Evolutionary conservation across 64 coral and sea anemone species (phyloP).

Genomic region (Hydrozoanthus tunicans): DNA sequence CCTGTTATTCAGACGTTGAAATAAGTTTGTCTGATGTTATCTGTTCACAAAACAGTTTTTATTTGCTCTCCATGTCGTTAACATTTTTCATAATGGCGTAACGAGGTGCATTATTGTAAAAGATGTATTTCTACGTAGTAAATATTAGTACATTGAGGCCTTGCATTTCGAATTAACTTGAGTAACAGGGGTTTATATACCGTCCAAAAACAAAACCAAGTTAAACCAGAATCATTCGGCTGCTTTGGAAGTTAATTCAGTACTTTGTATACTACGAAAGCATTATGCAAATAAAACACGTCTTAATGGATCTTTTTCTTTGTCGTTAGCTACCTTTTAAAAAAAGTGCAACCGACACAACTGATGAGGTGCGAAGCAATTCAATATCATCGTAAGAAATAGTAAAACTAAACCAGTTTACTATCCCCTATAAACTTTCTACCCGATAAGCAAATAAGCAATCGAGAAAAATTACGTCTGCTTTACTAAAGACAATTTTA

Average conservation of each 20-base stretch:
- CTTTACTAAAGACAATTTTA: not conserved
- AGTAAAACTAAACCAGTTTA: not conserved
- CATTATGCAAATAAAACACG: too few relatives aligned
- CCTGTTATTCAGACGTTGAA: too few relatives aligned
- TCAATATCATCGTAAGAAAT: too few relatives aligned
- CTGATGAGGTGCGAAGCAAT: too few relatives aligned
- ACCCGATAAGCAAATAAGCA: not conserved
- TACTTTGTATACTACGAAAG: too few relatives aligned
- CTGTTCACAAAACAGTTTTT: not conserved
- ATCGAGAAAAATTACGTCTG: not conserved
- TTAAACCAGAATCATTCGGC: not conserved
- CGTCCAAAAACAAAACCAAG: not conserved
- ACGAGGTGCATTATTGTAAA: not conserved
- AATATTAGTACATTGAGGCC: not conserved
- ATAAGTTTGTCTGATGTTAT: too few relatives aligned
- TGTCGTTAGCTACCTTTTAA: too few relatives aligned
- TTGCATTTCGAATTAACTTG: not conserved
- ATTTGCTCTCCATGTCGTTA: not conserved
- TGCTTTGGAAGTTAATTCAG: too few relatives aligned
- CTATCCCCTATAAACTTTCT: not conserved
- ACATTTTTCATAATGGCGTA: not conserved
- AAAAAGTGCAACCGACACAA: too few relatives aligned
- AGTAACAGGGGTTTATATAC: not conserved
- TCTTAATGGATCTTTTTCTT: too few relatives aligned
- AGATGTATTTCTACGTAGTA: not conserved